These are phyloP conservation scores for Centropus unirufus DNA, from an alignment of 2,113 vertebrate species.

Conservation along the genomic window DNA sequence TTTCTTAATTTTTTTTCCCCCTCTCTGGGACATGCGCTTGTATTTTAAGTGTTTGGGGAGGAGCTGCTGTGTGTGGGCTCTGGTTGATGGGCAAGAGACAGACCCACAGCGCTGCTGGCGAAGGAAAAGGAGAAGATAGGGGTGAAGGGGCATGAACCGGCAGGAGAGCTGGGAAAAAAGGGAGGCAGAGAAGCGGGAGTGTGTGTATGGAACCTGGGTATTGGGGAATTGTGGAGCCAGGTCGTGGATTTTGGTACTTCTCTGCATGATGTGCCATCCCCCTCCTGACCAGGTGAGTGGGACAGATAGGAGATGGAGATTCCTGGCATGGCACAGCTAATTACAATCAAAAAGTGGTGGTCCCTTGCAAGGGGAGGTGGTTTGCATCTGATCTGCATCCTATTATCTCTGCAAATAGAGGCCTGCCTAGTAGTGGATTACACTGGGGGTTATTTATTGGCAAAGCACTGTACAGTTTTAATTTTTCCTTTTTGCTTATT, in stretches of 20 bases:
- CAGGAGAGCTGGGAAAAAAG: background rate
- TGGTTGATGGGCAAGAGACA: background rate
- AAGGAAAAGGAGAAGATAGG: background rate
- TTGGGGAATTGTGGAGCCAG: background rate
- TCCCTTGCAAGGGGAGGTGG: conserved; percentile 21
- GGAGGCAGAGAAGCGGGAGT: background rate
- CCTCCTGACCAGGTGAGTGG: background rate
- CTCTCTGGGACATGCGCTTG: background rate
- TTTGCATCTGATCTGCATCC: conserved; percentile 41
- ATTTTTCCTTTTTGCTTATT: conserved; percentile 84
- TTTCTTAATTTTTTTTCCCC: background rate
- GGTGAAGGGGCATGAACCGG: background rate
- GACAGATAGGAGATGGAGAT: background rate
- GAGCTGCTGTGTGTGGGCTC: background rate
- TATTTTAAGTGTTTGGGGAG: conserved; percentile 17
- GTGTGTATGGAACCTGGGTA: background rate
- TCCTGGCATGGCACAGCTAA: background rate
- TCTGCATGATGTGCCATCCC: background rate
- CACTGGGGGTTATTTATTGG: conserved; percentile 74
- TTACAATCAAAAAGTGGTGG: conserved; percentile 12
- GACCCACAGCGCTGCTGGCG: background rate
- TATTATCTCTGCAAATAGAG: conserved; percentile 54
- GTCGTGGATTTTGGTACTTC: background rate
- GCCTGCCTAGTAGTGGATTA: conserved; percentile 49
- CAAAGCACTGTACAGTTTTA: conserved; percentile 72